Evolutionary conservation across 1,140 invertebrate genomes (phyloP).

Genomic region (Drosophila novamexicana): DNA sequence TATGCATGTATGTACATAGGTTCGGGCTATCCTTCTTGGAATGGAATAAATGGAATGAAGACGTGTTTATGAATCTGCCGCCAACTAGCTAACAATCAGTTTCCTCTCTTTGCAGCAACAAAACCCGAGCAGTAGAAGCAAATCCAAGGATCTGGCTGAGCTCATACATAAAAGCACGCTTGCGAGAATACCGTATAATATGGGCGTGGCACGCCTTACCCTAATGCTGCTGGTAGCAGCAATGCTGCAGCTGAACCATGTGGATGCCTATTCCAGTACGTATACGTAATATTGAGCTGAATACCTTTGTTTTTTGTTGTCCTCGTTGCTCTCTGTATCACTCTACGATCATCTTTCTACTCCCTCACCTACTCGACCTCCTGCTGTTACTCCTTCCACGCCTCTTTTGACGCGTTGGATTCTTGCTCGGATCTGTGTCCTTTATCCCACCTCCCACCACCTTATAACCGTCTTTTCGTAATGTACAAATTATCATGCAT

Average conservation of each 20-base stretch:
- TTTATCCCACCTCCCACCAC: neutral
- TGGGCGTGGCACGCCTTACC: constrained; percentile 64
- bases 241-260: constrained; percentile 54
- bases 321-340: constrained; percentile 12
- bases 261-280: constrained; percentile 82
- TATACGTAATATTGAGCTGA: constrained; percentile 56
- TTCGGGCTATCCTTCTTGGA: neutral
- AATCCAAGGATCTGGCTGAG: neutral
- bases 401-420: too few relatives aligned
- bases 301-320: constrained; percentile 10
- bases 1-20: neutral
- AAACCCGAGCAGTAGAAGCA: neutral
- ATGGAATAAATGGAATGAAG: constrained; percentile 29
- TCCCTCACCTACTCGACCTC: neutral
- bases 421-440: neutral
- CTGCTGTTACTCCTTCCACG: neutral
- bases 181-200: constrained; percentile 19
- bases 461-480: constrained; percentile 5
- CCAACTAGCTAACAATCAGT: constrained; percentile 3
- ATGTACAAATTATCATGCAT: constrained; percentile 15
- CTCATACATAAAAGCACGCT: neutral
- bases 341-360: neutral
- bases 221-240: constrained; percentile 44
- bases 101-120: constrained; percentile 18
- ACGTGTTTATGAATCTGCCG: constrained; percentile 33